Conservation (phyloP, 2,797 vertebrate genomes). For the Denticeps clupeoides region DNA sequence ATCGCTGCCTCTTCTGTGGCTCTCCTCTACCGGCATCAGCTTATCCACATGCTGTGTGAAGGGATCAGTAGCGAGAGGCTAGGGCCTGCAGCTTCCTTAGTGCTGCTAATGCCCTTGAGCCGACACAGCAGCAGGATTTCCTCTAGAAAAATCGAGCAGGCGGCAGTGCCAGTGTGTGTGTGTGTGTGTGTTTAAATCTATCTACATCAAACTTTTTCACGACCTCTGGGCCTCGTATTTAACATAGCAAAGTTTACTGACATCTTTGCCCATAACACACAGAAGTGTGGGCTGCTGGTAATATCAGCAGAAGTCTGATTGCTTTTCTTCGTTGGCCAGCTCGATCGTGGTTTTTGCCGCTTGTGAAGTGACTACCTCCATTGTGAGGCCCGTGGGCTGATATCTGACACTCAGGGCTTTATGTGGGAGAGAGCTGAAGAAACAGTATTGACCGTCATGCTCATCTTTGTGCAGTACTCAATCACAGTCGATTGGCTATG, state of each 20-base stretch:
- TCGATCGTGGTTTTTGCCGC: background rate
- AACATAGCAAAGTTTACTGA: too few species aligned
- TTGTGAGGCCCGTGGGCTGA: constrained; percentile 4
- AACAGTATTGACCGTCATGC: background rate
- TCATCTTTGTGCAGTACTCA: background rate
- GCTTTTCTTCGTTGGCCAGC: background rate
- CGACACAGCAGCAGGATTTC: constrained; percentile 22
- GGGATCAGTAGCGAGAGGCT: constrained; percentile 21
- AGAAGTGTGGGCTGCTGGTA: too few species aligned
- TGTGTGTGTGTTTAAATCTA: constrained; percentile 7
- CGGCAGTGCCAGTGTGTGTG: background rate
- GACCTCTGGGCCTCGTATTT: too few species aligned
- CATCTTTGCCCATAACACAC: too few species aligned
- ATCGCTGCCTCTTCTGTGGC: background rate
- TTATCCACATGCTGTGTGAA: too few species aligned
- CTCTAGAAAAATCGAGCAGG: constrained; percentile 10
- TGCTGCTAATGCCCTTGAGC: constrained; percentile 32
- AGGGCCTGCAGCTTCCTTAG: constrained; percentile 22
- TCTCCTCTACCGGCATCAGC: background rate
- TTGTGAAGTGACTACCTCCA: background rate
- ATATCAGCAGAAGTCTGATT: too few species aligned
- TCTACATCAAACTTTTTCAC: too few species aligned
- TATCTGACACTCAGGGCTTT: background rate
- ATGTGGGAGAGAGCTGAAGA: constrained; percentile 1
- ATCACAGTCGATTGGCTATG: too few species aligned